Evolutionary conservation across 2,797 vertebrate species (phyloP).

Genomic region (Poecilia wingei): DNA sequence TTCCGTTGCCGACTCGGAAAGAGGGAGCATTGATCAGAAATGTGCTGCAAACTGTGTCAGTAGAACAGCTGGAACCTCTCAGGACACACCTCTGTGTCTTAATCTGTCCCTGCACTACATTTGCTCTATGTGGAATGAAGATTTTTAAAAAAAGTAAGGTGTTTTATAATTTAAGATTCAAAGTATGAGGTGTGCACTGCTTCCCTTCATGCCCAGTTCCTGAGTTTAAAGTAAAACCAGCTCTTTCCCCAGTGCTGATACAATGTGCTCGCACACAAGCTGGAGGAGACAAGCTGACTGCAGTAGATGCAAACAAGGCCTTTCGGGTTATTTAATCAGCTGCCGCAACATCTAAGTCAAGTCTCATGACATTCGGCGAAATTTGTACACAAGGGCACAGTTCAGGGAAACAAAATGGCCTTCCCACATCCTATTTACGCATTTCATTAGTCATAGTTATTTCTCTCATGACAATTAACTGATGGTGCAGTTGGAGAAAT

Average conservation of each 20-base stretch:
- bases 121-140: neutral
- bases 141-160: slow-evolving; percentile 12
- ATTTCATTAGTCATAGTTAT: slow-evolving; percentile 16
- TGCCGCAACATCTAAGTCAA: slow-evolving; percentile 49
- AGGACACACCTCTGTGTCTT: neutral
- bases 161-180: slow-evolving; percentile 4
- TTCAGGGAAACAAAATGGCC: slow-evolving; percentile 36
- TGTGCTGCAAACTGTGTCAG: slow-evolving; percentile 24
- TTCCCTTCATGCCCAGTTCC: slow-evolving; percentile 22
- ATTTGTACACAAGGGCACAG: slow-evolving; percentile 45
- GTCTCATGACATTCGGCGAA: slow-evolving; percentile 48
- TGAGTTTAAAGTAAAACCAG: slow-evolving; percentile 14
- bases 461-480: slow-evolving; percentile 8
- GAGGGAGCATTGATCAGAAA: slow-evolving; percentile 4
- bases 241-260: neutral
- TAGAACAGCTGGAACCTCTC: slow-evolving; percentile 18
- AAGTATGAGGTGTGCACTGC: neutral
- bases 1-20: slow-evolving; percentile 9
- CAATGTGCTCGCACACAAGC: neutral
- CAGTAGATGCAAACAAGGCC: slow-evolving; percentile 24
- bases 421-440: slow-evolving; percentile 38
- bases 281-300: slow-evolving; percentile 8
- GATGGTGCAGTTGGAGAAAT: slow-evolving; percentile 13
- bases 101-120: neutral
- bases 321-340: slow-evolving; percentile 62